phyloP scores from a whole-genome alignment of 2,113 vertebrate species.

The Melozone crissalis region DNA sequence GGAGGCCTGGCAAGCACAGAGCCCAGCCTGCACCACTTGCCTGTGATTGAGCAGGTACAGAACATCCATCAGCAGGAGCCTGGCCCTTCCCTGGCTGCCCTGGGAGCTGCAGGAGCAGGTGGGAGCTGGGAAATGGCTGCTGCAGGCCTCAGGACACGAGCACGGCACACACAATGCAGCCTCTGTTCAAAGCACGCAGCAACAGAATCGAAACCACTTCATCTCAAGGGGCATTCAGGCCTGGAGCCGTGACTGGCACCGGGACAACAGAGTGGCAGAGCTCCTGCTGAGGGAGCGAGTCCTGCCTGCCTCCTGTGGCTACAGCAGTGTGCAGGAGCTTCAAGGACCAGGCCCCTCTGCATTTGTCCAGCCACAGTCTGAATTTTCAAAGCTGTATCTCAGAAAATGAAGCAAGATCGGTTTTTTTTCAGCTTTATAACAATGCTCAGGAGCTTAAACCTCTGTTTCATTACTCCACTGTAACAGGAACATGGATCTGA shows the following conservation, averaged over 20 bases:
- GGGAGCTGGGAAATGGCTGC: background rate
- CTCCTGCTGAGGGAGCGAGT: background rate
- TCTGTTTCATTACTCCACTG: background rate
- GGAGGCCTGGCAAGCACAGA: background rate
- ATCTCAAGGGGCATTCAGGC: constrained; percentile 36
- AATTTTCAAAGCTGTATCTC: background rate
- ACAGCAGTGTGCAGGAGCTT: background rate
- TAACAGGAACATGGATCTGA: background rate
- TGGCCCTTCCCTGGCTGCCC: background rate
- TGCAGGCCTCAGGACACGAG: background rate
- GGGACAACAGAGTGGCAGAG: background rate
- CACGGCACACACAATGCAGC: background rate
- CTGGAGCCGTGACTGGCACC: background rate
- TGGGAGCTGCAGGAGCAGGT: background rate
- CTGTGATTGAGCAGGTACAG: background rate
- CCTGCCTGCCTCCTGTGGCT: background rate
- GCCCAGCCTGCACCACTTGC: background rate
- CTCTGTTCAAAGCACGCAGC: constrained; percentile 8
- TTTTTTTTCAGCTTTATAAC: background rate
- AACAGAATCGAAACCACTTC: constrained; percentile 38
- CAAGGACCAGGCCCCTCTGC: background rate
- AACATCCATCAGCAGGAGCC: background rate
- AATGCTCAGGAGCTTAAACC: background rate
- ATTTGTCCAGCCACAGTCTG: background rate
- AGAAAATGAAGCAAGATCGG: background rate